These are phyloP conservation scores for Typhlichthys eigenmanni DNA, from an alignment of 2,797 vertebrate genomes.

Conservation along the genomic window DNA sequence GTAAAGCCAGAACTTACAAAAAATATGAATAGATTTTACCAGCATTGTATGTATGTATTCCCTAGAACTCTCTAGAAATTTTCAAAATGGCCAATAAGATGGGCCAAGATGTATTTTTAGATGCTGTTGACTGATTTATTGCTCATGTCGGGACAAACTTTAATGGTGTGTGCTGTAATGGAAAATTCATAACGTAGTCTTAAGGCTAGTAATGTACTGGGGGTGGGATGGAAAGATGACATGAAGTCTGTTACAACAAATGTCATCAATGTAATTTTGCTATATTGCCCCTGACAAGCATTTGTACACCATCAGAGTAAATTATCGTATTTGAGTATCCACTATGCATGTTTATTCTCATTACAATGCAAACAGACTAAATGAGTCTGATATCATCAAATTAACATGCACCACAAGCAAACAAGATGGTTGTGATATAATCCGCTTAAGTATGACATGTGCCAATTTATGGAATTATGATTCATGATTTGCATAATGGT, in stretches of 20 bases:
- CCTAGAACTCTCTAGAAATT: background rate
- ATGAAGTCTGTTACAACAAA: constrained; percentile 11
- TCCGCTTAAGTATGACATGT: constrained; percentile 52
- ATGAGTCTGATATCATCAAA: constrained; percentile 34
- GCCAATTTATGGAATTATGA: constrained; percentile 54
- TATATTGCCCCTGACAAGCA: constrained; percentile 42
- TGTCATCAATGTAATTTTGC: constrained; percentile 44
- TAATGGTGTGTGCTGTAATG: constrained; percentile 21
- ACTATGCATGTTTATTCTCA: constrained; percentile 39
- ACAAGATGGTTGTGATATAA: constrained; percentile 59
- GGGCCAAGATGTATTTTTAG: constrained; percentile 24
- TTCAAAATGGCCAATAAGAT: constrained; percentile 29
- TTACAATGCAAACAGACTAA: constrained; percentile 26
- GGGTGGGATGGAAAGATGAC: constrained; percentile 3
- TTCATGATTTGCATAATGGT: constrained; percentile 53
- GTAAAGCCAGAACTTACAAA: too few relatives aligned
- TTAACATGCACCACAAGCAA: constrained; percentile 50
- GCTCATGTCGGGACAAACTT: constrained; percentile 24
- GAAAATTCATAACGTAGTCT: constrained; percentile 35
- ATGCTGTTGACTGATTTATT: constrained; percentile 33
- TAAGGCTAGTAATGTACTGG: constrained; percentile 10
- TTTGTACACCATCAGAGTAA: constrained; percentile 43
- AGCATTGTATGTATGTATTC: background rate
- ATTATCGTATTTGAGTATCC: constrained; percentile 48
- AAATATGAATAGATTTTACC: too few relatives aligned